Base-by-base conservation (phyloP, 2,113 vertebrate genomes). In the Caranx ignobilis region DNA sequence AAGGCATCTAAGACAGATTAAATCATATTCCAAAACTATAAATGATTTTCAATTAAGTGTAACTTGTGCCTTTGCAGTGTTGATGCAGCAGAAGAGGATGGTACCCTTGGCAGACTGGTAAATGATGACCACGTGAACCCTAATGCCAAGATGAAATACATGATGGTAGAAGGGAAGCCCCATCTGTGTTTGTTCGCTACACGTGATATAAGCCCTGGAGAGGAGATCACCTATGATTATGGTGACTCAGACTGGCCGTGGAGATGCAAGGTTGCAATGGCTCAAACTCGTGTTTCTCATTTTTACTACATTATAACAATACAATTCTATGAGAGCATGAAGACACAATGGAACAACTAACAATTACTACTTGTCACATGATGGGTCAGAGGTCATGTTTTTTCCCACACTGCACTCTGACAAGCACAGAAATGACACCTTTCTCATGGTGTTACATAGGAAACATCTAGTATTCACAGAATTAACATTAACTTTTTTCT, bases 211-310 rank as follows among this genome's bases (percentile, higher is more conserved):
- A 55, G 21, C 19, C 61, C 50, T 65, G 61, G 72, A 26, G 60
- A 75, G 12, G 72, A 75, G 16, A 45, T 75, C 48, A 65, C 48
- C 9, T 65, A 65, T n/a, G n/a, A 63, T 41, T 74, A 74, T 63
- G 71, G 57, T 18, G 47, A 74, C 9, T 64, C 60, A 39, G 47
- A 74, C 71, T 65, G 61, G 48, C 73, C 50, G 5, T 75, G 61
- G 73, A 75, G 73, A 75, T 9, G 8, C 61, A 56, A 75, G 48
- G 61, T 65, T 32, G 19, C 2, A 35, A 35, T 35, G 5, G 19
- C 19, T 34, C 34, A 16, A 60, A 35, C 18, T 31, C 1, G 37
- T 13, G 13, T n/a, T n/a, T 62, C 35, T 41, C 9, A 39, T 39
- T 37, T 37, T 37, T 37, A 37, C 2, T 37, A 8, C 37, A 37